A percentile compares a stretch with the other conserved stretches of the same genome.
These are phyloP conservation scores for Cydia splendana DNA, from an alignment of 1,140 invertebrate genomes.

Conservation along the genomic window DNA sequence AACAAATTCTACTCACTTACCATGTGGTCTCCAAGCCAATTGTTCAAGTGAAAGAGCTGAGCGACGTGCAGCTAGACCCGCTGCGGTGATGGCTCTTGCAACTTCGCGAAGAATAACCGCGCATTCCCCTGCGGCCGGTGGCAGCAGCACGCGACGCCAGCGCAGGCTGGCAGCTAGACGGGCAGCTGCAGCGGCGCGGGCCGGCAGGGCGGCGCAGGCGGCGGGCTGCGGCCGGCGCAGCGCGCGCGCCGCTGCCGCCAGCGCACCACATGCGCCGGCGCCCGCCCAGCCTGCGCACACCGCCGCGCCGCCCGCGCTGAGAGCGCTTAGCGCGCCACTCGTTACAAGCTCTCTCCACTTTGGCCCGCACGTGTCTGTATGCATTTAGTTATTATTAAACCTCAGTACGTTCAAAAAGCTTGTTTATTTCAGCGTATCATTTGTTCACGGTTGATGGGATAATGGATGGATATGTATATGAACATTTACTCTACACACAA, in stretches of 20 bases:
- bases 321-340: conserved; percentile 39
- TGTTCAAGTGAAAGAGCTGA: conserved; percentile 32
- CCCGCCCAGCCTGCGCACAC: conserved; percentile 45
- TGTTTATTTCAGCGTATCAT: background rate
- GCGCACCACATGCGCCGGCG: conserved; percentile 42
- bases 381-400: background rate
- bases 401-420: background rate
- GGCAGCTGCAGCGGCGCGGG: conserved; percentile 44
- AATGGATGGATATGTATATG: too few relatives aligned
- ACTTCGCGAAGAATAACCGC: conserved; percentile 39
- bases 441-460: too few relatives aligned
- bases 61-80: conserved; percentile 44
- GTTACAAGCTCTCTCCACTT: conserved; percentile 46
- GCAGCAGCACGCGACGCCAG: conserved; percentile 50
- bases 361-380: conserved; percentile 54
- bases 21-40: conserved; percentile 43
- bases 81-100: conserved; percentile 42
- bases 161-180: conserved; percentile 42
- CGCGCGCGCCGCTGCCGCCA: conserved; percentile 41
- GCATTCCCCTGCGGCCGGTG: conserved; percentile 42
- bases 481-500: too few relatives aligned
- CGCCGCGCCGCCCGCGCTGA: conserved; percentile 46
- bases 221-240: conserved; percentile 42
- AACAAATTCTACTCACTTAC: conserved; percentile 42
- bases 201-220: conserved; percentile 40